Base-by-base conservation (phyloP, 2,797 vertebrate species). In the Channallabes apus region DNA sequence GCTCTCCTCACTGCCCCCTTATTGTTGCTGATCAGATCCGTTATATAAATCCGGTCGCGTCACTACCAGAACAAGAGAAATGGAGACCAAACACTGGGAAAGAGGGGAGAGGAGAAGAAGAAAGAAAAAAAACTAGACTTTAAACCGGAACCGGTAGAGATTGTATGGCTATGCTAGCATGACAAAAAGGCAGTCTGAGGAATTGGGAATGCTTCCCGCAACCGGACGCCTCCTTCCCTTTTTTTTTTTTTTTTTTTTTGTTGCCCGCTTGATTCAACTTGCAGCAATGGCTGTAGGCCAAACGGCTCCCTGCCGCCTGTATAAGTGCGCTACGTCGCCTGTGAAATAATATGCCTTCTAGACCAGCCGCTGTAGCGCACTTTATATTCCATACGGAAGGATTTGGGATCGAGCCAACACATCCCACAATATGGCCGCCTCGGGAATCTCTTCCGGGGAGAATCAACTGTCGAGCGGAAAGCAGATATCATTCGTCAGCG, bases 151-250 rank as follows among this genome's bases (percentile, higher is more conserved):
- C 87, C 89, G 93, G 90, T 91, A 91, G 88, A 90, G 72, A 88
- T 80, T 86, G 87, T 86, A 89, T 89, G 88, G 80, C 87, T 88
- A 90, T 91, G 87, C 92, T 91, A 81, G 67, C 90, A 93, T 92
- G 93, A 95, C 93, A 95, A 94, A 80, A 93, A 94, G 93, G 90
- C 76, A 85, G 90, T 88, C 90, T 86, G 86, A 93, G 92, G 93
- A 94, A 91, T 85, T 82, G 90, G 90, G 85, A 91, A 90, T 67
- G 84, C 86, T 88, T 76, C 86, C 87, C 83, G 80, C 84, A 88
- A 82, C 85, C 86, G 82, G 86, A 79, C 82, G 67, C 87, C 84
- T 90, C 82, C 82, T 83, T 85, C 79, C 83, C 75, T 27, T 54
- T 75, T 82, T 67, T 82, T 68, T 64, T 18, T 79, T 62, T 29